Percentiles rank a stretch among this genome's conserved stretches.
Conservation (phyloP, 2,113 vertebrate species). For the Argyrosomus japonicus region DNA sequence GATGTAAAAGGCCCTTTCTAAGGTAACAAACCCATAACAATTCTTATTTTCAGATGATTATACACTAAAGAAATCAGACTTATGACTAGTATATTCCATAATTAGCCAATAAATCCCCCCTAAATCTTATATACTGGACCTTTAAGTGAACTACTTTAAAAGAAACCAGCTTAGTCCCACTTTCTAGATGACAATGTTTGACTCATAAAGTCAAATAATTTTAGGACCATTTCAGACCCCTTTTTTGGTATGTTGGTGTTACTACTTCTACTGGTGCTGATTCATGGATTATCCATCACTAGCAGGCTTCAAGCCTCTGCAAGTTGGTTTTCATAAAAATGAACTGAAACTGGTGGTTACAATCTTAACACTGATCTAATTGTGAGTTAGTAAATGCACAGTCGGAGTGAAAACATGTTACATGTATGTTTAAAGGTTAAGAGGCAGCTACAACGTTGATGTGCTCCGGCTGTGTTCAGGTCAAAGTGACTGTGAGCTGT, state of each 20-base stretch:
- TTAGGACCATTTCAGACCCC: neutral
- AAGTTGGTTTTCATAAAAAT: neutral
- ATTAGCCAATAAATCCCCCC: too few species aligned
- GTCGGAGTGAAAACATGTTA: neutral
- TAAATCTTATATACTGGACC: too few species aligned
- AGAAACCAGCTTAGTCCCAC: too few species aligned
- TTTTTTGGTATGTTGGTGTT: neutral
- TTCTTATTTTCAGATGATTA: too few species aligned
- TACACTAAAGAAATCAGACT: too few species aligned
- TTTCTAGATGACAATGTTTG: too few species aligned
- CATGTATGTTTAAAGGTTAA: neutral
- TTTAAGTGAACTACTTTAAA: too few species aligned
- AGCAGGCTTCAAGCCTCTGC: neutral
- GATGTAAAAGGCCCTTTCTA: too few species aligned
- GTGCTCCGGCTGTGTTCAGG: rapidly evolving
- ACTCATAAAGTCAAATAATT: neutral
- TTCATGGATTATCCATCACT: too few species aligned
- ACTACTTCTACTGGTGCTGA: neutral
- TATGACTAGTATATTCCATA: too few species aligned
- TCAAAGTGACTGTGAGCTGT: neutral
- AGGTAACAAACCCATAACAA: too few species aligned
- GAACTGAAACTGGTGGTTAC: neutral
- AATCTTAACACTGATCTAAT: neutral
- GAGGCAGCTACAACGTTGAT: neutral
- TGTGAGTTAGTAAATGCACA: neutral